Evolutionary conservation across 2,797 vertebrate species (phyloP).

Genomic region (Halcyon badia): DNA sequence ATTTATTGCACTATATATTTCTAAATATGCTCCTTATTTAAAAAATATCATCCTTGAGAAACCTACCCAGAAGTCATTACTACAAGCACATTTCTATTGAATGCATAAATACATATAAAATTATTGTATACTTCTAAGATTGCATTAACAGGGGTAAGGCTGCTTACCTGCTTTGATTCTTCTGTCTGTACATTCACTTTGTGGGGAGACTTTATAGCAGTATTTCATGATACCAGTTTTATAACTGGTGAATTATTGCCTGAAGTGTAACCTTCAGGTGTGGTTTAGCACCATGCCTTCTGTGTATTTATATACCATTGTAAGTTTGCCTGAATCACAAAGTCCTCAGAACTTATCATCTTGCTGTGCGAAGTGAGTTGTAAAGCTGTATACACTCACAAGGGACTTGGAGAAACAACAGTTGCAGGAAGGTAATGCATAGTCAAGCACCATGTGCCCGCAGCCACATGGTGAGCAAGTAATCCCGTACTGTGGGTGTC

Average conservation of each 20-base stretch:
- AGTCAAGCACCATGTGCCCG: neutral
- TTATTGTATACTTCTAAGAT: neutral
- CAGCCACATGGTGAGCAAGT: neutral
- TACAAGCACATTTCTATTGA: neutral
- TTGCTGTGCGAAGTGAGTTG: neutral
- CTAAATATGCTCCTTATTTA: neutral
- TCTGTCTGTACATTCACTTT: neutral
- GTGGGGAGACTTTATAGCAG: neutral
- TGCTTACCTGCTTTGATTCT: neutral
- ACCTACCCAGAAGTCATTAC: neutral
- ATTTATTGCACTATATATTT: neutral
- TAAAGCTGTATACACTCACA: neutral
- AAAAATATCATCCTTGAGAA: neutral
- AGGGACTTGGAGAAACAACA: neutral
- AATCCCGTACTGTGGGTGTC: neutral
- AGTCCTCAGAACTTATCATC: neutral
- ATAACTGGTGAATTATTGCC: neutral
- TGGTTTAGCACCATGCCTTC: neutral
- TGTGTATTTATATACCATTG: rapidly evolving
- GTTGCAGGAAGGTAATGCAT: neutral
- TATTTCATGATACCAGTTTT: neutral
- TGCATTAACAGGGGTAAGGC: neutral
- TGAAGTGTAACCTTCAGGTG: neutral
- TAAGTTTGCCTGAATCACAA: rapidly evolving
- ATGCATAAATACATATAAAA: neutral